Conservation (phyloP, 2,888 invertebrate species). For the Philopedon plagiatum region DNA sequence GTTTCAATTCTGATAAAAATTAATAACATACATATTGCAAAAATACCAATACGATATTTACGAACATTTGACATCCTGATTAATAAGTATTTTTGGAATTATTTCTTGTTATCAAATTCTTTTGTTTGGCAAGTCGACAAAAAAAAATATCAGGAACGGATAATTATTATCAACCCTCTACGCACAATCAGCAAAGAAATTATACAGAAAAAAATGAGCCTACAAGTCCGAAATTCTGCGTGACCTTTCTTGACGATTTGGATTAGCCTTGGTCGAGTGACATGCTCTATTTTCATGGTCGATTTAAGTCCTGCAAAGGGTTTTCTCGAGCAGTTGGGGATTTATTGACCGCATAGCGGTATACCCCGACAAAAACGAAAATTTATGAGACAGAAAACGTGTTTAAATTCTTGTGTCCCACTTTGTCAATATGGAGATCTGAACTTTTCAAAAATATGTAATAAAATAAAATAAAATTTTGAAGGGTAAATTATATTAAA, state of each 20-base stretch:
- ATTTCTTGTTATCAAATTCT: no score
- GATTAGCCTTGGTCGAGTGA: slow-evolving; percentile 8
- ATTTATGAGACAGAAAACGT: slow-evolving; percentile 2
- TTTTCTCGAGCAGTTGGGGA: slow-evolving; percentile 10
- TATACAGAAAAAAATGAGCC: background rate
- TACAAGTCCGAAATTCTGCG: background rate
- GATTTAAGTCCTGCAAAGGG: slow-evolving; percentile 13
- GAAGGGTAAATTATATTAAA: no score
- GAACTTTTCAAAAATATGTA: no score
- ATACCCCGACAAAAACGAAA: slow-evolving; percentile 3
- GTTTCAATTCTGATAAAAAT: no score
- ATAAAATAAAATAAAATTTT: no score
- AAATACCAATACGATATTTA: no score
- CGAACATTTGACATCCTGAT: no score
- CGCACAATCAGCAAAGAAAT: background rate
- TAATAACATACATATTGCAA: no score
- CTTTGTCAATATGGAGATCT: background rate
- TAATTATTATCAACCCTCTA: no score
- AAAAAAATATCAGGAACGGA: no score
- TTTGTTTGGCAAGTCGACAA: no score
- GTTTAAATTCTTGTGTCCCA: slow-evolving; percentile 6
- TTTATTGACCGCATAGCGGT: slow-evolving; percentile 11
- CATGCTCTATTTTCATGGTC: slow-evolving; percentile 10
- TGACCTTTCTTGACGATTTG: slow-evolving; percentile 5
- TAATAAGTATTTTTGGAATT: no score